Evolutionary conservation across 2,888 invertebrate species (phyloP), one percentile per base, ranked within the genome.

Genomic region (Sussaba pulchella): DNA sequence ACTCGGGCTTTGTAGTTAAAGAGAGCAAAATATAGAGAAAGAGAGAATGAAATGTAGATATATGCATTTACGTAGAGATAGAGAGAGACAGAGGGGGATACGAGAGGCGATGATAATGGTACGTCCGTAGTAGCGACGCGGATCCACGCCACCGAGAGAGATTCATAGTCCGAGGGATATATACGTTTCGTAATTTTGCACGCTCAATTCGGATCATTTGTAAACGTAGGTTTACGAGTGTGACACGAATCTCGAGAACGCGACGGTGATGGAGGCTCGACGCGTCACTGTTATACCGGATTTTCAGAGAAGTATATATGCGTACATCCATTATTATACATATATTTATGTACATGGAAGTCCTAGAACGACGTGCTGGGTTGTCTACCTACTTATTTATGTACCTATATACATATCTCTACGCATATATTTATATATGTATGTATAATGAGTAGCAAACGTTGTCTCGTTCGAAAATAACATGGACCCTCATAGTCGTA

Each of bases 81-180:
- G 14, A 26, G 36, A 43, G 43, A 6, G 43, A 43, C 1, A n/a
- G 57, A 57, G 57, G 12, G 24, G 24, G 52, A 52, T 2, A 36
- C n/a, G 14, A 14, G 31, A 31, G 31, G 6, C 4, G 0, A 17
- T 31, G 57, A 57, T 71, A 64, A 54, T 57, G 54, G 41, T 9
- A 41, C 50, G 24, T 61, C 14, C 41, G n/a, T 36, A 39, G 57
- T 17, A 66, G 14, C 45, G 57, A 64, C 71, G 50, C 36, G 43
- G 39, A 36, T 43, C 26, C 64, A 39, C 52, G 57, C 70, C 47
- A 19, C 61, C 70, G 83, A 73, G 69, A 74, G 81, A 89, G 89
- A 90, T 90, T 90, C 90, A 89, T 89, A 86, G 85, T 88, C 85
- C 84, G 87, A 80, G 84, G 86, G 87, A 87, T 70, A 85, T n/a